phyloP scores from a whole-genome alignment of 2,888 invertebrate genomes.

The Agrotis exclamationis region DNA sequence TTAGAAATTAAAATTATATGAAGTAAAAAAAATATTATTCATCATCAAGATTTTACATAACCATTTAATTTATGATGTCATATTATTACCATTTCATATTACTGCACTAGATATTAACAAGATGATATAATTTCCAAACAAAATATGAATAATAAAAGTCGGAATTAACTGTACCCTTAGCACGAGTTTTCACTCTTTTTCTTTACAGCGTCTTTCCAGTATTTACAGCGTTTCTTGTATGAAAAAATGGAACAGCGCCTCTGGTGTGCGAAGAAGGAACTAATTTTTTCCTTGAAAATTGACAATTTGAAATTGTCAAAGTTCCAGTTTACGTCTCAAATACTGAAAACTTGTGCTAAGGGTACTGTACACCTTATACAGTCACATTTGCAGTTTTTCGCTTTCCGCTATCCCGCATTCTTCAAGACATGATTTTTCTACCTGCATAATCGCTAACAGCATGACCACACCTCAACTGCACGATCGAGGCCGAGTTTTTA shows the following conservation, averaged over 20 bases:
- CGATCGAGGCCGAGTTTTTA: slow-evolving; percentile 78
- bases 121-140: neutral
- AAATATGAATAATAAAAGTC: neutral
- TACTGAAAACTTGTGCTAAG: no score
- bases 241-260: no score
- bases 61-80: no score
- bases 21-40: no score
- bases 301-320: no score
- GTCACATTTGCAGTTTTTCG: neutral
- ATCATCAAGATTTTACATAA: neutral
- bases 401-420: neutral
- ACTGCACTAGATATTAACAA: neutral
- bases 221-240: no score
- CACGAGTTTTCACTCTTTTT: no score
- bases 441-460: slow-evolving; percentile 61
- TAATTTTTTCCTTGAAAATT: no score
- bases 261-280: no score
- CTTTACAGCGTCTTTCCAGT: no score
- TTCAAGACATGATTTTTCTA: slow-evolving; percentile 4
- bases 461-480: slow-evolving; percentile 56
- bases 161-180: neutral
- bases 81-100: neutral
- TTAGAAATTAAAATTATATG: neutral
- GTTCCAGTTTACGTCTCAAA: no score
- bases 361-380: no score